Base-by-base conservation (phyloP, 1,140 invertebrate species). In the Cepaea nemoralis region DNA sequence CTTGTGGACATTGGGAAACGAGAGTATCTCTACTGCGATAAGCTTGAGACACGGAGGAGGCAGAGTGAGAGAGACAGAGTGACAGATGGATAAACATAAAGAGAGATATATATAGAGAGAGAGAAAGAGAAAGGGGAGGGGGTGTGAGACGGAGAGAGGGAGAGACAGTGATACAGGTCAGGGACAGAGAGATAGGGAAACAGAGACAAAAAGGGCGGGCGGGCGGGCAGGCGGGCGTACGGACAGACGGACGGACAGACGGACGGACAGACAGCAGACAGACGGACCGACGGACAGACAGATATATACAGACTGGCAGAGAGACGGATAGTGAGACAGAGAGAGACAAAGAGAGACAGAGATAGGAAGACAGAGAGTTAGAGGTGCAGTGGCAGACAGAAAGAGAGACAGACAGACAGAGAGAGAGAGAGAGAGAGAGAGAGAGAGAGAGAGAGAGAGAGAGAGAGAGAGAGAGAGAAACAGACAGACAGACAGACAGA, bases 361-460 rank as follows among this genome's bases (percentile, higher is more conserved):
- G 14, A 73, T 12, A 35, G 33, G 39, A 24, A 35, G 33, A 73
- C 14, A 35, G 33, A 73, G 12, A 73, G 33, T 35, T 5, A 12
- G 70, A 73, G 12, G 37, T 14, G 10, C 33, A 35, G 70, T 10
- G 70, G 37, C 19, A 73, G 70, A 37, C 33, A 73, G 37, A 67
- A n/a, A 67, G 63, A 67, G 63, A 67, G n/a, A 67, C n/a, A 67
- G 63, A 67, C 63, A 67, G 63, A 67, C 63, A 67, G 24, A 67
- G 33, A 67, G 63, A 67, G 63, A 67, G 73, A 42, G 73, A 42
- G 39, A 42, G 39, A 76, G 73, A 76, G 39, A 76, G 73, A 76
- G 39, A 76, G 35, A 76, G 73, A 45, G 35, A 76, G 73, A 45
- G n/a, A 50, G 73, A 76, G 35, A 83, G 73, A 76, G 73, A 76